phyloP scores from a whole-genome alignment of 1,140 invertebrate genomes.

The Sycophaga agraensis region DNA sequence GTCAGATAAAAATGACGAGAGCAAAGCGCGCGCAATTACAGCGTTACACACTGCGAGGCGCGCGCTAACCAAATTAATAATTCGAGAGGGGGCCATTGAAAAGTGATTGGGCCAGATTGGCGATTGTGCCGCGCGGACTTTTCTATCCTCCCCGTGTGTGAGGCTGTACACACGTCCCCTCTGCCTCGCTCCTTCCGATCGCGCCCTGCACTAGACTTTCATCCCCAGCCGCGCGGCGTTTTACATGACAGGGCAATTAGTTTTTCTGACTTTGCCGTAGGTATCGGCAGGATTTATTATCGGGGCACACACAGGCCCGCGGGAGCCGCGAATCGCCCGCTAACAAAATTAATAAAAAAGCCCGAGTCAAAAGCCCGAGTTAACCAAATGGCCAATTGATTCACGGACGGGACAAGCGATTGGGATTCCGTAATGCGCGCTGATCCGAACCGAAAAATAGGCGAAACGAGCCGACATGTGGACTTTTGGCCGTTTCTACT shows the following conservation, averaged over 20 bases:
- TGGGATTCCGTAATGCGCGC: background rate
- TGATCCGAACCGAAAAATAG: background rate
- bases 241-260: background rate
- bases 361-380: background rate
- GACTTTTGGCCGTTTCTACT: too few relatives aligned
- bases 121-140: conserved; percentile 4
- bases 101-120: conserved; percentile 14
- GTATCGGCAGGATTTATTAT: too few relatives aligned
- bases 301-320: background rate
- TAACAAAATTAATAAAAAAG: background rate
- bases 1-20: conserved; percentile 20
- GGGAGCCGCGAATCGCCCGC: background rate
- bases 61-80: conserved; percentile 22
- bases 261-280: conserved; percentile 1
- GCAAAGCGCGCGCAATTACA: conserved; percentile 1
- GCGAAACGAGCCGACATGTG: too few relatives aligned
- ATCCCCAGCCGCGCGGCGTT: too few relatives aligned
- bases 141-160: too few relatives aligned
- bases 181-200: background rate
- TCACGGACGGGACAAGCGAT: too few relatives aligned
- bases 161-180: too few relatives aligned
- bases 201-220: background rate
- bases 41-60: background rate
- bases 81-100: conserved; percentile 13
- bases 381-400: background rate